Evolutionary conservation across 2,888 invertebrate genomes (phyloP).

Genomic region (Caenorhabditis imperialis): DNA sequence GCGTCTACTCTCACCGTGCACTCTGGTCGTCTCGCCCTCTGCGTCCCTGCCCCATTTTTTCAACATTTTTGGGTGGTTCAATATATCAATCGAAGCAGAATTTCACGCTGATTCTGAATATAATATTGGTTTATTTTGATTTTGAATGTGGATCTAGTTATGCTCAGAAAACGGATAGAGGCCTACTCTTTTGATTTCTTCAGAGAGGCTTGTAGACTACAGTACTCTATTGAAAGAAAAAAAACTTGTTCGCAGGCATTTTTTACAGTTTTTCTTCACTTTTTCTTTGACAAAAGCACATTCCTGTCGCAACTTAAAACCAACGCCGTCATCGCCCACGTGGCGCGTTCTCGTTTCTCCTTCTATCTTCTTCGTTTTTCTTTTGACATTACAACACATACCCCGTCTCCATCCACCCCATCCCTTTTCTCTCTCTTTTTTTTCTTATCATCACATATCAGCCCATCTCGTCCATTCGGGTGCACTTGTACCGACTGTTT

Average conservation of each 20-base stretch:
- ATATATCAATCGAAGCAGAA: no score
- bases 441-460: conserved; percentile 24
- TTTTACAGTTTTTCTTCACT: no score
- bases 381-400: conserved; percentile 12
- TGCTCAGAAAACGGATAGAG: neutral
- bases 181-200: neutral
- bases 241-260: no score
- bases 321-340: conserved; percentile 5
- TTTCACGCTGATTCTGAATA: no score
- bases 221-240: no score
- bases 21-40: no score
- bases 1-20: no score
- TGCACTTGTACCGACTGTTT: conserved; percentile 30
- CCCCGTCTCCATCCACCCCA: no score
- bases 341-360: conserved; percentile 2
- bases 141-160: no score
- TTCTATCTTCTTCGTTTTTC: neutral
- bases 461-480: conserved; percentile 14
- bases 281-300: neutral
- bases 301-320: neutral
- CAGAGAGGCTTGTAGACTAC: neutral
- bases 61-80: no score
- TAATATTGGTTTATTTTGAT: no score
- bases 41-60: neutral
- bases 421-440: conserved; percentile 1